phyloP scores from a whole-genome alignment of 2,113 vertebrate genomes.

The Sapajus apella region DNA sequence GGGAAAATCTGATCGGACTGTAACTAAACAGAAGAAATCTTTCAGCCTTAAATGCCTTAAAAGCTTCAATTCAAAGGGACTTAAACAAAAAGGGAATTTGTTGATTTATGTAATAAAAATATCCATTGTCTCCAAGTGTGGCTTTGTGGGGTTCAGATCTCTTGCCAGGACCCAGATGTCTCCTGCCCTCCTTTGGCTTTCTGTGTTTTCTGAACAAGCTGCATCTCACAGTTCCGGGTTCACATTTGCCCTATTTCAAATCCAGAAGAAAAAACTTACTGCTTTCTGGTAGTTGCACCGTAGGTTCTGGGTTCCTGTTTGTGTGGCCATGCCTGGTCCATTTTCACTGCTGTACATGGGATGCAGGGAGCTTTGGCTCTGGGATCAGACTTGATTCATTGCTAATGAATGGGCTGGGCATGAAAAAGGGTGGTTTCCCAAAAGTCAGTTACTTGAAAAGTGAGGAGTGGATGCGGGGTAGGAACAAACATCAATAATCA shows the following conservation, averaged over 20 bases:
- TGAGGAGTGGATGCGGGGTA: not conserved
- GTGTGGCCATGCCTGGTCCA: not conserved
- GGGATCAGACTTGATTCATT: not conserved
- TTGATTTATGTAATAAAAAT: no score
- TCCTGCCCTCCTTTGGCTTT: not conserved
- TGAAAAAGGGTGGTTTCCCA: not conserved
- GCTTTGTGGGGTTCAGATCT: no score
- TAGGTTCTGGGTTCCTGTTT: not conserved
- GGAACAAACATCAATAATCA: not conserved
- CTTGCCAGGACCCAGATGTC: no score
- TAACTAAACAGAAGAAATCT: no score
- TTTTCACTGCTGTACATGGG: not conserved
- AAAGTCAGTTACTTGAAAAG: not conserved
- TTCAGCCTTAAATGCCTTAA: no score
- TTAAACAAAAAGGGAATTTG: no score
- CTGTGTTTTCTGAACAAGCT: not conserved
- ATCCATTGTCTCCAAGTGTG: no score
- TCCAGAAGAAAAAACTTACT: not conserved
- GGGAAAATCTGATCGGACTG: no score
- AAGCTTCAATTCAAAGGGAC: no score
- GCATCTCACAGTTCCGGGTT: not conserved
- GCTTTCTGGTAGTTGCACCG: not conserved
- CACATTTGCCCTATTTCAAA: not conserved
- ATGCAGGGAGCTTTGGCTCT: not conserved
- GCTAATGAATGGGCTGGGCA: not conserved